Base-by-base conservation (phyloP, 2,797 vertebrate genomes). In the Todus mexicanus region DNA sequence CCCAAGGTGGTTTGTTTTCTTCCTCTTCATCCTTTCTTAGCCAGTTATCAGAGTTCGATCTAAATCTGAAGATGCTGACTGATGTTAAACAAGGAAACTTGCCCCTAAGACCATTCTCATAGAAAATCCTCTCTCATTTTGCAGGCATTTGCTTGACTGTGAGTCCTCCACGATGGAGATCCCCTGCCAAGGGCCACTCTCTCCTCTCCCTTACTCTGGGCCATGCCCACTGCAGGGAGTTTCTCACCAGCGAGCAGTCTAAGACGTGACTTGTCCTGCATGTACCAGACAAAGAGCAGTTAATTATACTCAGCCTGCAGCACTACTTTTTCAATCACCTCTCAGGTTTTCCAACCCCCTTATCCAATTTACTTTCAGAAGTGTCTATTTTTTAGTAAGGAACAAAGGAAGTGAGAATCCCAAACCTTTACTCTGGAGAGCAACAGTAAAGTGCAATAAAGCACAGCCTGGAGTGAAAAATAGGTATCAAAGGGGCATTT, bases 261-360 rank as follows among this genome's bases (percentile, higher is more conserved):
- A 35, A 89, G 84, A 87, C 64, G 17, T 0, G 4, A 60, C 88
- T 91, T 19, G 26, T 37, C 65, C 85, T 57, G 50, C 54, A 19
- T 3, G 7, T 7, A 20, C 35, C 70, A 72, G 40, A 83, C 90
- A 90, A 90, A 92, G 77, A 84, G 68, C 71, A 73, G 45, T 76
- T 84, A 80, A 93, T 92, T 77, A 80, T 15, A 68, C 4, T 71
- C 86, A 81, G 89, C 86, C 90, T 10, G 70, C 8, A 89, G 92
- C 78, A 23, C 19, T 42, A 63, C 45, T 56, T 76, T 40, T 75
- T 64, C 80, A 16, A n/a, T 6, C 59, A n/a, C 71, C 84, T 87
- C 81, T 56, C 50, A 5, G 33, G 33, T 47, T 51, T 31, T 29
- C 18, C 33, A 11, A 40, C 6, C 3, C 11, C 17, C 26, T 53